phyloP scores from a whole-genome alignment of 2,888 invertebrate genomes.

The Eristalis pertinax region DNA sequence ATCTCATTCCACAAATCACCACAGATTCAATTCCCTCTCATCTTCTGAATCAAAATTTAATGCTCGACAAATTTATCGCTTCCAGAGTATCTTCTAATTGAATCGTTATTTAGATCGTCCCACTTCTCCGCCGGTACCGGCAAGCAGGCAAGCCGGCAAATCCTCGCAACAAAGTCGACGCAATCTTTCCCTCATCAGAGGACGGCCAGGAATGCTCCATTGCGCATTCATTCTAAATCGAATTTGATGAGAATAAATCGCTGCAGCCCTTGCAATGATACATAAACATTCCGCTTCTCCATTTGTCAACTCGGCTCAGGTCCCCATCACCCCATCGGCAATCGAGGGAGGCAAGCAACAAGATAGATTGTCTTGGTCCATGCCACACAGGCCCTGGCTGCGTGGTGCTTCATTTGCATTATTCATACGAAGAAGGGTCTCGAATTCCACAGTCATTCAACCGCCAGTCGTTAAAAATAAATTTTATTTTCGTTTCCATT shows the following conservation, averaged over 20 bases:
- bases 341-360: neutral
- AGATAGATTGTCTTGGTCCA: neutral
- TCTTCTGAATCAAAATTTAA: too few species aligned
- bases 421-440: neutral
- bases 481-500: constrained; percentile 24
- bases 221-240: neutral
- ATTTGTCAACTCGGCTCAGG: neutral
- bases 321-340: neutral
- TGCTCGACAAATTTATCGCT: too few species aligned
- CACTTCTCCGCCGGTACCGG: too few species aligned
- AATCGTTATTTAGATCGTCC: too few species aligned
- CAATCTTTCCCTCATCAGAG: neutral
- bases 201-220: neutral
- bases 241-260: constrained; percentile 1
- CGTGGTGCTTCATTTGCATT: constrained; percentile 14
- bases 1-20: too few species aligned
- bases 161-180: too few species aligned
- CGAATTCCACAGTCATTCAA: constrained; percentile 1
- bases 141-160: too few species aligned
- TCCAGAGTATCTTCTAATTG: too few species aligned
- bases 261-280: neutral
- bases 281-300: neutral
- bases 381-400: neutral
- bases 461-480: constrained; percentile 17
- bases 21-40: too few species aligned